These are phyloP conservation scores for Drosophila bipectinata DNA, from an alignment of 1,140 invertebrate genomes.

Conservation along the genomic window DNA sequence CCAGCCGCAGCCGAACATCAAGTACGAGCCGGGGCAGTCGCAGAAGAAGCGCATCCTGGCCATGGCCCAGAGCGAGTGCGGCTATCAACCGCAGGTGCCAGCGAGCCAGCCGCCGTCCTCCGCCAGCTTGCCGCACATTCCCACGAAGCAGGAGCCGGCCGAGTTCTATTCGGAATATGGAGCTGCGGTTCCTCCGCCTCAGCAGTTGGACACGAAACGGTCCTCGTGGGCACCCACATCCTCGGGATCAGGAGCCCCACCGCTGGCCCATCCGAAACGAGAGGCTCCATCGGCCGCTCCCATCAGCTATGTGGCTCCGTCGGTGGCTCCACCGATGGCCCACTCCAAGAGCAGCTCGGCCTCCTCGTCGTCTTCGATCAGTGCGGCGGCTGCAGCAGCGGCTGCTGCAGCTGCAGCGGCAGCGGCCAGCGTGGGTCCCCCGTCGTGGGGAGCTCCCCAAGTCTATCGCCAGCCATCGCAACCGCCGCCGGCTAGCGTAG, in stretches of 20 bases:
- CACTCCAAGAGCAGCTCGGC: slow-evolving; percentile 76
- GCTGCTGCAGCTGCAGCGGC: slow-evolving; percentile 68
- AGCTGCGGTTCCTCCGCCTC: slow-evolving; percentile 42
- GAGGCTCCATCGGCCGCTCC: slow-evolving; percentile 75
- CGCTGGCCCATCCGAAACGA: slow-evolving; percentile 70
- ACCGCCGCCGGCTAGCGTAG: slow-evolving; percentile 52
- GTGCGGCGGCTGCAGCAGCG: slow-evolving; percentile 65
- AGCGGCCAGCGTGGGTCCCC: slow-evolving; percentile 72
- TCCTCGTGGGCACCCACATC: slow-evolving; percentile 74
- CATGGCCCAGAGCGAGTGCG: slow-evolving; percentile 92
- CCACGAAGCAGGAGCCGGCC: slow-evolving; percentile 80
- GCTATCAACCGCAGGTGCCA: slow-evolving; percentile 84
- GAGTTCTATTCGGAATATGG: slow-evolving; percentile 78
- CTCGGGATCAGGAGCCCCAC: slow-evolving; percentile 24
- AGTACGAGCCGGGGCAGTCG: slow-evolving; percentile 87
- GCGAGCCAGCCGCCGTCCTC: slow-evolving; percentile 77
- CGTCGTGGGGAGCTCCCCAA: slow-evolving; percentile 77
- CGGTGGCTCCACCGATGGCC: slow-evolving; percentile 68
- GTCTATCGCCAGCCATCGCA: slow-evolving; percentile 73
- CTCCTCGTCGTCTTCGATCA: slow-evolving; percentile 69
- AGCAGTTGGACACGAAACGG: slow-evolving; percentile 70
- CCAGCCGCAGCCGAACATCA: slow-evolving; percentile 69
- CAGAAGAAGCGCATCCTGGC: slow-evolving; percentile 95
- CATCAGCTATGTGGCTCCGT: slow-evolving; percentile 60
- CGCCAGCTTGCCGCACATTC: slow-evolving; percentile 72